These are phyloP conservation scores for Callipepla squamata DNA, from an alignment of 2,113 vertebrate genomes.

Conservation along the genomic window DNA sequence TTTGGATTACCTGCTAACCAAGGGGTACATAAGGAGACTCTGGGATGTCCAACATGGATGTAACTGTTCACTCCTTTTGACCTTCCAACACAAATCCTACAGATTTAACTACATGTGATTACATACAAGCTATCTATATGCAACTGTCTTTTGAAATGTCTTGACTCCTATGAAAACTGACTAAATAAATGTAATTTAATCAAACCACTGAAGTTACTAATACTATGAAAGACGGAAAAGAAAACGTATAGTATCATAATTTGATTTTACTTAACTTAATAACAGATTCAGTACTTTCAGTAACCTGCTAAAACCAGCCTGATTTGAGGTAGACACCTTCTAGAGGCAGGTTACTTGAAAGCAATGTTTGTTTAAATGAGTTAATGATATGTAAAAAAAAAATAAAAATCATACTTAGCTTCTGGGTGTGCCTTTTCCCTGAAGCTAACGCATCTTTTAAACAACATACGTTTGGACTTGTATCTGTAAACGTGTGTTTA, in stretches of 20 bases:
- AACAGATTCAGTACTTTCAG: neutral
- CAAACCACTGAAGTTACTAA: neutral
- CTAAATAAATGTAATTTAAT: neutral
- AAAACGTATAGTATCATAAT: neutral
- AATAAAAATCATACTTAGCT: slow-evolving; percentile 21
- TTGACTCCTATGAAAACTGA: slow-evolving; percentile 14
- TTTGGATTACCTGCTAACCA: neutral
- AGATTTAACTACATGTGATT: neutral
- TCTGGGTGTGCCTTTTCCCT: slow-evolving; percentile 51
- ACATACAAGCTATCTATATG: neutral
- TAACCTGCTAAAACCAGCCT: neutral
- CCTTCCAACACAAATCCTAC: slow-evolving; percentile 4
- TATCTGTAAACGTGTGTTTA: neutral
- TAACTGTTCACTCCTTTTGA: slow-evolving; percentile 2
- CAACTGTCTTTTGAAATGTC: neutral
- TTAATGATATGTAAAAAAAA: slow-evolving; percentile 33
- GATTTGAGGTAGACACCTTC: slow-evolving; percentile 10
- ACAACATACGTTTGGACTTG: slow-evolving; percentile 29
- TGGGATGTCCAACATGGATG: neutral
- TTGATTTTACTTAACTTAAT: slow-evolving; percentile 10
- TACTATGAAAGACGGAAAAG: neutral
- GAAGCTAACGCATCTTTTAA: slow-evolving; percentile 46
- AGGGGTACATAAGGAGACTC: neutral
- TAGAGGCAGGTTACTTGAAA: slow-evolving; percentile 28
- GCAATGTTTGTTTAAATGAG: neutral